Percentiles rank a stretch among this genome's conserved stretches.
Conservation (phyloP, 2,888 invertebrate species). For the Phengaris arion region DNA sequence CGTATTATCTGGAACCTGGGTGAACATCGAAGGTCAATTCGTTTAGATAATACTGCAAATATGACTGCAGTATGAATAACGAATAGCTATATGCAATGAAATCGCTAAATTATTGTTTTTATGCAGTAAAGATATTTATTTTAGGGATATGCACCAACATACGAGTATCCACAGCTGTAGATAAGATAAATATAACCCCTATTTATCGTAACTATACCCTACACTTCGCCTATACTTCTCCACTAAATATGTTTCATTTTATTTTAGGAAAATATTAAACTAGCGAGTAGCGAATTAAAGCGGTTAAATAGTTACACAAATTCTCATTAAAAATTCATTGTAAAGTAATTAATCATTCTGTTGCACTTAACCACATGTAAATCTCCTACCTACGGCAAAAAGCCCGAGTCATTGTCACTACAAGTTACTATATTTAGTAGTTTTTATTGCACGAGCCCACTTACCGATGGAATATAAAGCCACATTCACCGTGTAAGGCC, state of each 20-base stretch:
- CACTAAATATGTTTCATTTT: too few relatives aligned
- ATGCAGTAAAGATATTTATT: neutral
- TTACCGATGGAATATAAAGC: neutral
- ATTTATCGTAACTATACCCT: too few relatives aligned
- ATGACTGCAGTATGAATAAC: constrained; percentile 8
- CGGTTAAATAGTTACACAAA: neutral
- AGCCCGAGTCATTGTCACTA: constrained; percentile 8
- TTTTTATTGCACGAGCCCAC: constrained; percentile 14
- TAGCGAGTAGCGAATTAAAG: too few relatives aligned
- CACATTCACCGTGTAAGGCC: constrained; percentile 14
- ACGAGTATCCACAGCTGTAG: neutral
- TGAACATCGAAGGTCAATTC: constrained; percentile 11
- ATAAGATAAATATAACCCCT: too few relatives aligned
- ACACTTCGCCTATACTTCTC: too few relatives aligned
- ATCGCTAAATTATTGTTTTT: neutral
- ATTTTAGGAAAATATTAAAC: too few relatives aligned
- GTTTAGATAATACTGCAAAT: constrained; percentile 6
- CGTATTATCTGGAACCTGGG: neutral
- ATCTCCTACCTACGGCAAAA: constrained; percentile 17
- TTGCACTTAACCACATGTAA: neutral
- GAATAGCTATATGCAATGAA: constrained; percentile 10
- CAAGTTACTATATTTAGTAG: constrained; percentile 26
- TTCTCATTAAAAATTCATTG: neutral
- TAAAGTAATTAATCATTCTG: constrained; percentile 10
- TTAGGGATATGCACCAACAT: neutral